Conservation (phyloP, 2,113 vertebrate species). For the Menidia beryllina region DNA sequence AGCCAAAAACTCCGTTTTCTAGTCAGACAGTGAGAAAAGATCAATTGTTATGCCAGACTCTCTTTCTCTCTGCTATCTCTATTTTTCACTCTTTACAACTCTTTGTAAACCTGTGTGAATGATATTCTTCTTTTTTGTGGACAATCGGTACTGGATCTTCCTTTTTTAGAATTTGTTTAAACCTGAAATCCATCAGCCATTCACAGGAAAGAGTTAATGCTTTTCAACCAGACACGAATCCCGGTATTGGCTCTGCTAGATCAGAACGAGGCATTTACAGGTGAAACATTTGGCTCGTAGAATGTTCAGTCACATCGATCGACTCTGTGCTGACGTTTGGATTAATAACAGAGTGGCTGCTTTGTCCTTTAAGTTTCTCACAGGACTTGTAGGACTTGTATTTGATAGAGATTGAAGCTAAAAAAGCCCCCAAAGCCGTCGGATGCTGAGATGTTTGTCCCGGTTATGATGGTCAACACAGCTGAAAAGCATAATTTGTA, state of each 20-base stretch:
- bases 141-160: neutral
- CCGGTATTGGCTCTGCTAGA: neutral
- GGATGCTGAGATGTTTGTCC: neutral
- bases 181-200: neutral
- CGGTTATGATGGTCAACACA: neutral
- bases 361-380: neutral
- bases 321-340: neutral
- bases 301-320: neutral
- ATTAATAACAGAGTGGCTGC: neutral
- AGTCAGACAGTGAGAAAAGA: slow-evolving; percentile 9
- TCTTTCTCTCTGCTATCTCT: neutral
- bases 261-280: neutral
- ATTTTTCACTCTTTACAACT: neutral
- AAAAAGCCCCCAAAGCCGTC: too few relatives aligned
- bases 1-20: neutral
- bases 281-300: neutral
- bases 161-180: neutral
- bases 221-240: neutral
- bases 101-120: neutral
- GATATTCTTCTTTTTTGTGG: neutral
- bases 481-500: neutral
- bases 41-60: neutral
- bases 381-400: neutral
- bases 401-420: too few relatives aligned
- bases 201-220: neutral